Evolutionary conservation across 1,140 invertebrate species (phyloP).

Genomic region (Pogonomyrmex barbatus): DNA sequence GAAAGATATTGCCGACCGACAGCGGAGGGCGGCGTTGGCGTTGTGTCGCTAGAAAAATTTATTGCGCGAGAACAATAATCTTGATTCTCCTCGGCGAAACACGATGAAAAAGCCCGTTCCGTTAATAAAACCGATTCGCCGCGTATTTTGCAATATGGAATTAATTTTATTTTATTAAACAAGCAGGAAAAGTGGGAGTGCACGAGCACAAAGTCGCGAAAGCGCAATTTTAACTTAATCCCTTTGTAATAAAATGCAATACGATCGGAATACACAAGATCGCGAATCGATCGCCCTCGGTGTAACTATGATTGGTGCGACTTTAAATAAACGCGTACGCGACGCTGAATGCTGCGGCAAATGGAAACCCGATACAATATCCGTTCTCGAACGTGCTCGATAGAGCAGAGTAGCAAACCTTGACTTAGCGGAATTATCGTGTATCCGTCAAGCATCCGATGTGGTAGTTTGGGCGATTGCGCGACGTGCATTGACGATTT

Average conservation of each 20-base stretch:
- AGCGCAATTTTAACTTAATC: neutral
- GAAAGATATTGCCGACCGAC: neutral
- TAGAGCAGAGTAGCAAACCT: neutral
- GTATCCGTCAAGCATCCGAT: conserved; percentile 37
- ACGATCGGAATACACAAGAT: neutral
- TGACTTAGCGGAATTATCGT: conserved; percentile 31
- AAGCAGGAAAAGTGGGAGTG: neutral
- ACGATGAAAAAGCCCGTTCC: neutral
- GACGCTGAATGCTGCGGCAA: conserved; percentile 15
- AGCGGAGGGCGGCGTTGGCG: neutral
- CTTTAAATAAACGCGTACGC: conserved; percentile 19
- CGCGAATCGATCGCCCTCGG: neutral
- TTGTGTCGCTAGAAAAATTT: conserved; percentile 38
- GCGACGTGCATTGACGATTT: neutral
- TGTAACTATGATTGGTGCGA: conserved; percentile 13
- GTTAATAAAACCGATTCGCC: neutral
- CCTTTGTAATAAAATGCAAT: neutral
- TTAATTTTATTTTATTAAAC: too few relatives aligned
- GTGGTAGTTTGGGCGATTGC: neutral
- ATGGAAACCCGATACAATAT: conserved; percentile 50
- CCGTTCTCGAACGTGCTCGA: conserved; percentile 6
- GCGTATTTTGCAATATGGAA: neutral
- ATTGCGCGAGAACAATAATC: conserved; percentile 60
- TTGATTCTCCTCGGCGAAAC: neutral
- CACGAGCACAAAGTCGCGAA: neutral